phyloP scores from a whole-genome alignment of 92 coral and sea anemone genomes.

The Muricea muricata region DNA sequence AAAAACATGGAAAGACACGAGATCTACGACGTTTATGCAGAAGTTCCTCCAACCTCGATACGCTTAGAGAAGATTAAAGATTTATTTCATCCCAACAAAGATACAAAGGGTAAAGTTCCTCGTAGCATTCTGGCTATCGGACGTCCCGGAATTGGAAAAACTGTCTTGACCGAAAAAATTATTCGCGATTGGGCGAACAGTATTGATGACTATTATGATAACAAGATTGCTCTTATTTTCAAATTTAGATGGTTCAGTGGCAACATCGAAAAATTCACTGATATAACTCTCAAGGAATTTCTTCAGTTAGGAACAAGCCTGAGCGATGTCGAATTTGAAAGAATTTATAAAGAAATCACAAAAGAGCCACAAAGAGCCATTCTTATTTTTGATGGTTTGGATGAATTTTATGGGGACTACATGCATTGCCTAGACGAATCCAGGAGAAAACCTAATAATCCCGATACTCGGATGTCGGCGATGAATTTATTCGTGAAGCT shows the following conservation, averaged over 20 bases:
- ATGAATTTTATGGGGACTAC: slow-evolving; percentile 46
- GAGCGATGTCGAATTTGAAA: background rate
- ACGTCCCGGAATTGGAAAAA: slow-evolving; percentile 72
- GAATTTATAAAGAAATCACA: background rate
- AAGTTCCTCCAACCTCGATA: slow-evolving; percentile 29
- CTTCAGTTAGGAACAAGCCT: background rate
- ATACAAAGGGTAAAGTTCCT: background rate
- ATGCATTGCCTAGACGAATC: background rate
- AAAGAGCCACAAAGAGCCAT: slow-evolving; percentile 43
- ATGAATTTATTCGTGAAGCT: slow-evolving; percentile 60
- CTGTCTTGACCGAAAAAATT: slow-evolving; percentile 50
- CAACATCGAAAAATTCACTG: background rate
- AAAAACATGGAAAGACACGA: background rate
- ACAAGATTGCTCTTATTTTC: background rate
- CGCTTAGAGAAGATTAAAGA: slow-evolving; percentile 38
- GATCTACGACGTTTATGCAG: background rate
- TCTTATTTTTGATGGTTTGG: slow-evolving; percentile 72
- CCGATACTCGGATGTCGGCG: slow-evolving; percentile 17
- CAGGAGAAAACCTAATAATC: background rate
- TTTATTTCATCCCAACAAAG: slow-evolving; percentile 18
- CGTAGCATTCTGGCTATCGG: slow-evolving; percentile 32
- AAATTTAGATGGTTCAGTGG: background rate
- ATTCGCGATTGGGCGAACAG: slow-evolving; percentile 49
- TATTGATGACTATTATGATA: background rate
- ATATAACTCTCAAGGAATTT: slow-evolving; percentile 43